Percentiles rank a stretch among this genome's conserved stretches.
Evolutionary conservation across 2,888 invertebrate species (phyloP).

Genomic region (Chrysina gloriosa): DNA sequence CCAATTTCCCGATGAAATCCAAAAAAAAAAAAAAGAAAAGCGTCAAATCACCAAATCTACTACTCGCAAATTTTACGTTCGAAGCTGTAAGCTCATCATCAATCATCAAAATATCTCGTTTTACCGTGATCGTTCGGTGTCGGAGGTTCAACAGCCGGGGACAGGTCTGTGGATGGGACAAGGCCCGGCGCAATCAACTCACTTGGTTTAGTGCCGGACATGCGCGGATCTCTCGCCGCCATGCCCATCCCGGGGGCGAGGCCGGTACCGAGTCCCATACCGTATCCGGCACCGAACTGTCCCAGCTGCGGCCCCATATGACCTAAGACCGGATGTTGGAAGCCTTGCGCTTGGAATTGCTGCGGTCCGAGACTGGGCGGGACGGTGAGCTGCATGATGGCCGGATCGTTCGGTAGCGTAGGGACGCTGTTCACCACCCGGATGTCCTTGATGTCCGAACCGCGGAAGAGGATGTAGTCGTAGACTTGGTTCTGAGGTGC

Average conservation of each 20-base stretch:
- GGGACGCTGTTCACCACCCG: constrained; percentile 91
- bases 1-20: not conserved
- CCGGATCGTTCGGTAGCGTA: constrained; percentile 94
- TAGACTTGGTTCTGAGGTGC: constrained; percentile 98
- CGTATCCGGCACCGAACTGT: constrained; percentile 67
- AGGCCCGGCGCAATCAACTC: constrained; percentile 67
- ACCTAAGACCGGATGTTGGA: constrained; percentile 79
- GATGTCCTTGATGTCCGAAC: constrained; percentile 98
- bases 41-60: constrained; percentile 12
- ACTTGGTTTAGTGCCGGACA: constrained; percentile 72
- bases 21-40: no score
- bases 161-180: constrained; percentile 61
- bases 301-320: constrained; percentile 67
- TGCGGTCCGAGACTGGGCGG: constrained; percentile 76
- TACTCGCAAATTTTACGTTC: constrained; percentile 21
- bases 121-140: constrained; percentile 65
- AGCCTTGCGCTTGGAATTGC: constrained; percentile 75
- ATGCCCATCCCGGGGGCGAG: constrained; percentile 68
- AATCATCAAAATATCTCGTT: constrained; percentile 51
- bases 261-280: constrained; percentile 60
- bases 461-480: constrained; percentile 98
- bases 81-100: constrained; percentile 47
- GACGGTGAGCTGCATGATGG: constrained; percentile 92
- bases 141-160: constrained; percentile 64
- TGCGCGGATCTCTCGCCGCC: constrained; percentile 65